A percentile compares a stretch with the other conserved stretches of the same genome.
Evolutionary conservation across 1,140 invertebrate genomes (phyloP).

Genomic region (Harpegnathos saltator): DNA sequence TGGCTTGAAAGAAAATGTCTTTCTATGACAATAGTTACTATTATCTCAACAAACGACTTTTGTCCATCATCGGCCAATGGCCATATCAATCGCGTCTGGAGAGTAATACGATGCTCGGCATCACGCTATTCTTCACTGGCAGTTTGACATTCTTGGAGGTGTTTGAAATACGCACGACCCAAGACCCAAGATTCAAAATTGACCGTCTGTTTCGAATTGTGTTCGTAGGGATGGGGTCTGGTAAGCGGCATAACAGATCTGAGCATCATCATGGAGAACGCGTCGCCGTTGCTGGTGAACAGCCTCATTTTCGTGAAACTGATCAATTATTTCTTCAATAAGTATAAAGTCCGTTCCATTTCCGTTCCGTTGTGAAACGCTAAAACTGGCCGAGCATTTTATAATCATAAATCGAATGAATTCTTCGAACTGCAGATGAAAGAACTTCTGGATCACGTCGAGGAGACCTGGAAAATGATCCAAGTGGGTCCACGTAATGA

Average conservation of each 20-base stretch:
- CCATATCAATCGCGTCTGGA: slow-evolving; percentile 32
- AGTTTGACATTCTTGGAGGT: slow-evolving; percentile 16
- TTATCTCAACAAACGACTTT: slow-evolving; percentile 25
- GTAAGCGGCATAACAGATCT: slow-evolving; percentile 25
- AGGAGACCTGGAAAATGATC: slow-evolving; percentile 3
- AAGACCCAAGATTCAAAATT: not conserved
- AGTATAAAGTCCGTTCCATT: slow-evolving; percentile 26
- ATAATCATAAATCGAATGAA: slow-evolving; percentile 12
- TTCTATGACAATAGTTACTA: slow-evolving; percentile 36
- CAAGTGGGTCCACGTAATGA: not conserved
- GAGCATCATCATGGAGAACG: slow-evolving; percentile 21
- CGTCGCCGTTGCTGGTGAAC: slow-evolving; percentile 1
- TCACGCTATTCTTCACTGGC: not conserved
- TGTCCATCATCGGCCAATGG: slow-evolving; percentile 21
- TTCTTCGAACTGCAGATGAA: slow-evolving; percentile 34
- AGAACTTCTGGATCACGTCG: not conserved
- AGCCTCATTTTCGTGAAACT: slow-evolving; percentile 6
- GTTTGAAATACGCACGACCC: not conserved
- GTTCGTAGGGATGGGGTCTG: not conserved
- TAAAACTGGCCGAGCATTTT: not conserved
- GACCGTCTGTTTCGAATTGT: not conserved
- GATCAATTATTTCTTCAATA: slow-evolving; percentile 22
- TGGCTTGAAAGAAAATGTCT: slow-evolving; percentile 2
- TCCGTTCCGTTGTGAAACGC: not conserved
- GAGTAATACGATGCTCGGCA: not conserved